Conservation (phyloP, 1,140 invertebrate species). For the Lerema accius region DNA sequence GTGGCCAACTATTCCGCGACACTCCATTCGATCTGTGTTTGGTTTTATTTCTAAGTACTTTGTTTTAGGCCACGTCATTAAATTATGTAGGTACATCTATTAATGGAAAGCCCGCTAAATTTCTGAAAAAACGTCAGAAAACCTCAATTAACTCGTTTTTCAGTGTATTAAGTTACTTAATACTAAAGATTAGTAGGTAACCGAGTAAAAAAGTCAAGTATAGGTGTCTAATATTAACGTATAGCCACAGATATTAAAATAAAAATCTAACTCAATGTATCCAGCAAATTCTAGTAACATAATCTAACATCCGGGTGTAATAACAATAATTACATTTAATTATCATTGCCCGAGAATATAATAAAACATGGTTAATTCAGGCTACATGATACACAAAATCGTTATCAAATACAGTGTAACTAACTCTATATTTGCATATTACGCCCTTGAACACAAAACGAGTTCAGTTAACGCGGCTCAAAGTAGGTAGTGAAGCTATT, state of each 20-base stretch:
- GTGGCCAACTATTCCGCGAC: constrained; percentile 68
- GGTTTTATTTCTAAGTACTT: constrained; percentile 47
- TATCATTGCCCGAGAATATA: background rate
- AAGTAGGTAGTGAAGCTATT: background rate
- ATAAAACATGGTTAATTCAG: constrained; percentile 5
- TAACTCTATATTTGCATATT: constrained; percentile 4
- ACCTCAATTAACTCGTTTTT: too few relatives aligned
- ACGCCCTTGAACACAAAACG: constrained; percentile 17
- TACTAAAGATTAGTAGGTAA: too few relatives aligned
- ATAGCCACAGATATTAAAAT: too few relatives aligned
- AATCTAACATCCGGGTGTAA: background rate
- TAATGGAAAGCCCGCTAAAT: background rate
- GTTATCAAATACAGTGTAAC: constrained; percentile 15
- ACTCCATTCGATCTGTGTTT: constrained; percentile 54
- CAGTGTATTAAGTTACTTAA: too few relatives aligned
- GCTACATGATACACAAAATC: constrained; percentile 9
- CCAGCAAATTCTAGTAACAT: too few relatives aligned
- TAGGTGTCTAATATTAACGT: too few relatives aligned
- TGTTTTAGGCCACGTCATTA: constrained; percentile 11
- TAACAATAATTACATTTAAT: background rate
- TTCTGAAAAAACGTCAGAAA: background rate
- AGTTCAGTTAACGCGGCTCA: constrained; percentile 4
- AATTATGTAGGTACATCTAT: background rate
- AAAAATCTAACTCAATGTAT: too few relatives aligned
- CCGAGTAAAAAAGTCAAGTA: too few relatives aligned